phyloP scores from a whole-genome alignment of 2,888 invertebrate genomes.

The Spilarctia lutea region DNA sequence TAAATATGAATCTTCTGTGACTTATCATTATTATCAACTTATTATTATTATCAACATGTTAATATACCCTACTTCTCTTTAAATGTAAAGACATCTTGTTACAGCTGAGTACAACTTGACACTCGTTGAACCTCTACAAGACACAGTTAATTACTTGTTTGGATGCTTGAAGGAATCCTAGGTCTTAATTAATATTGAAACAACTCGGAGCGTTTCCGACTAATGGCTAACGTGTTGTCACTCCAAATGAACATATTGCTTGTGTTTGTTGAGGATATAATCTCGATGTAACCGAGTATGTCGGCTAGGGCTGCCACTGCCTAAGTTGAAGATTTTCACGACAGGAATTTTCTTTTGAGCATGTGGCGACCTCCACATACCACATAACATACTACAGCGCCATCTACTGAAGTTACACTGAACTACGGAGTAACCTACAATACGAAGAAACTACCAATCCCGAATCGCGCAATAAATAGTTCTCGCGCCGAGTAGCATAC shows the following conservation, averaged over 20 bases:
- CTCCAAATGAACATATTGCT: conserved; percentile 41
- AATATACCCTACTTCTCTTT: neutral
- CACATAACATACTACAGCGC: too few species aligned
- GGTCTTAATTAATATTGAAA: conserved; percentile 6
- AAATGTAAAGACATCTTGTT: neutral
- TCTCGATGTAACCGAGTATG: conserved; percentile 5
- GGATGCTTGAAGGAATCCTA: neutral
- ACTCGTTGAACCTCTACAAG: conserved; percentile 9
- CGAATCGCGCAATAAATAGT: too few species aligned
- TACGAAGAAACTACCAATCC: too few species aligned
- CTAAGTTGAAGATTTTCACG: neutral
- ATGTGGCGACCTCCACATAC: too few species aligned
- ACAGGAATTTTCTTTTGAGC: neutral
- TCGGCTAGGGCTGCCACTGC: conserved; percentile 4
- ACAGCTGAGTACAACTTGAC: conserved; percentile 9
- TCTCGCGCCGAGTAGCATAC: too few species aligned
- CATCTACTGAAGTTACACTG: too few species aligned
- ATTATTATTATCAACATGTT: neutral
- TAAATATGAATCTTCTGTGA: neutral
- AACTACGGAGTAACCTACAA: too few species aligned
- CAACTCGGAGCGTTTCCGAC: conserved; percentile 1
- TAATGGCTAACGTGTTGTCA: conserved; percentile 32
- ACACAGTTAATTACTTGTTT: conserved; percentile 15
- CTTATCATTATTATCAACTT: neutral
- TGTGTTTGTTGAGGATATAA: conserved; percentile 39